Percentiles rank a stretch among this genome's conserved stretches.
Evolutionary conservation across 30 jellyfish, hydroid and myxozoan species (phyloP).

Genomic region (Nemopilema nomurai): DNA sequence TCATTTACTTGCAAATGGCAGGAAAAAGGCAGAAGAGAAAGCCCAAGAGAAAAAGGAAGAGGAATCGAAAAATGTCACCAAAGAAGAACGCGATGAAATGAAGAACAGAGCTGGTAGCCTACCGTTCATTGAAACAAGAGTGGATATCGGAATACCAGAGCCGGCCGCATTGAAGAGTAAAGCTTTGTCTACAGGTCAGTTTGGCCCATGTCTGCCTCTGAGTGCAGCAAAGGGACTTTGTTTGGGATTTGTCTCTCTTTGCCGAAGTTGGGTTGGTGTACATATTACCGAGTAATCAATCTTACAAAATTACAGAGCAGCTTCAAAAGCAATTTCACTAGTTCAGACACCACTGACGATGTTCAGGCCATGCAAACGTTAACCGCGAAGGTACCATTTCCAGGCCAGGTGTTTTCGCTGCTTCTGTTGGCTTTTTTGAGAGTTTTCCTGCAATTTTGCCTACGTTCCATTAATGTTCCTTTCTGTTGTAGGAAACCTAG

Average conservation of each 20-base stretch:
- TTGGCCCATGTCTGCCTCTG: neutral
- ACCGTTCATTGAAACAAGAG: conserved; percentile 26
- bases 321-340: too few species aligned
- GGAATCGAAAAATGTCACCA: neutral
- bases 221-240: neutral
- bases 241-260: neutral
- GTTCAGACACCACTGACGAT: too few species aligned
- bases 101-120: conserved; percentile 62
- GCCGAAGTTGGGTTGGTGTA: neutral
- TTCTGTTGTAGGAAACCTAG: conserved; percentile 37
- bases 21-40: neutral
- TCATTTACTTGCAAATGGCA: neutral
- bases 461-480: neutral
- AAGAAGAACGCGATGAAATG: conserved; percentile 11
- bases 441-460: too few species aligned
- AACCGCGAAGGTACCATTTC: too few species aligned
- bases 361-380: too few species aligned
- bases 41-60: conserved; percentile 25
- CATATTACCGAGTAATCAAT: neutral
- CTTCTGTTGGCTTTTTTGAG: too few species aligned
- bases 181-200: conserved; percentile 58
- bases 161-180: conserved; percentile 30
- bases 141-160: conserved; percentile 46
- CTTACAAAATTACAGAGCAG: too few species aligned
- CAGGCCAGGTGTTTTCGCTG: too few species aligned